Evolutionary conservation across 2,113 vertebrate genomes (phyloP).

Genomic region (Diadophis punctatus): DNA sequence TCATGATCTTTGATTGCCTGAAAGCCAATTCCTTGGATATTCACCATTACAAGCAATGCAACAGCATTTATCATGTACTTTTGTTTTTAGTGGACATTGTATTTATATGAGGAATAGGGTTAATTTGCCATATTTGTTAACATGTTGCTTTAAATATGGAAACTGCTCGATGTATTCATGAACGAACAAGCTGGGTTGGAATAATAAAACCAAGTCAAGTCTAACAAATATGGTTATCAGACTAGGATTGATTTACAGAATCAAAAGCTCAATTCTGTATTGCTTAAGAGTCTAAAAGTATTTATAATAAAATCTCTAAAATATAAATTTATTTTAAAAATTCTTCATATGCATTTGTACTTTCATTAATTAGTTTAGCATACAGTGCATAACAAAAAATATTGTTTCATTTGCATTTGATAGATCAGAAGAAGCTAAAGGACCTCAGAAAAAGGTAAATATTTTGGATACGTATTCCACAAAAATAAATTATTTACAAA

Average conservation of each 20-base stretch:
- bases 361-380: background rate
- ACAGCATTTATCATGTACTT: background rate
- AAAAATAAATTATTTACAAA: slow-evolving; percentile 1
- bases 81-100: background rate
- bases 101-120: background rate
- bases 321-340: background rate
- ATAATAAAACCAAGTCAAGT: background rate
- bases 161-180: background rate
- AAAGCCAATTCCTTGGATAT: slow-evolving; percentile 10
- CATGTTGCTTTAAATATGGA: background rate
- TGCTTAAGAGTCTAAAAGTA: background rate
- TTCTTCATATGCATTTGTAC: background rate
- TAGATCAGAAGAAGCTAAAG: slow-evolving; percentile 85
- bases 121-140: background rate
- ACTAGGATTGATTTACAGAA: background rate
- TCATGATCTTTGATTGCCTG: background rate
- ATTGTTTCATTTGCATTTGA: slow-evolving; percentile 53
- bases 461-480: background rate
- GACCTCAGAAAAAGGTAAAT: slow-evolving; percentile 86
- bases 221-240: background rate
- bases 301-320: background rate
- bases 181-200: background rate
- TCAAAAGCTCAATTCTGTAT: background rate
- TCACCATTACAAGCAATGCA: background rate
- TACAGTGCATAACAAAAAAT: background rate